Evolutionary conservation across 2,797 vertebrate species (phyloP).

Genomic region (Argyrosomus regius): DNA sequence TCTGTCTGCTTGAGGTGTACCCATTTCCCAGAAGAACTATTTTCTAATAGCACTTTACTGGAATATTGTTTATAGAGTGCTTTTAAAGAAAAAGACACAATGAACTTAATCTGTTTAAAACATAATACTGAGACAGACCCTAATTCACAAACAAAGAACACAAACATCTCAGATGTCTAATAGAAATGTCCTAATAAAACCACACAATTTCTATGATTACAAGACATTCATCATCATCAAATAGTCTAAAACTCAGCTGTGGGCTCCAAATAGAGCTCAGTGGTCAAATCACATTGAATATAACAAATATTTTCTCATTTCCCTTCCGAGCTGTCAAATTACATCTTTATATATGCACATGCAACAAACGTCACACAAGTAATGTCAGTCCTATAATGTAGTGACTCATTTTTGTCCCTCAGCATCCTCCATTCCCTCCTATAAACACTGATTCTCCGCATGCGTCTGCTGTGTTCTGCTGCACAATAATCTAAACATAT

Average conservation of each 20-base stretch:
- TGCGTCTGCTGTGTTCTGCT: conserved; percentile 2
- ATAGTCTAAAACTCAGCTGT: not conserved
- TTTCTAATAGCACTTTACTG: not conserved
- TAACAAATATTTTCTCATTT: conserved; percentile 3
- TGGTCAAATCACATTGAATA: conserved; percentile 4
- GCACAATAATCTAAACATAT: conserved; percentile 19
- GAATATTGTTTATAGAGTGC: not conserved
- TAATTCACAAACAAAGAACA: not conserved
- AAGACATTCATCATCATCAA: not conserved
- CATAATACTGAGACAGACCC: not conserved
- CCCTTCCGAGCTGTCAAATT: conserved; percentile 20
- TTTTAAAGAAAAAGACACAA: not conserved
- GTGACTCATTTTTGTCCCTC: conserved; percentile 29
- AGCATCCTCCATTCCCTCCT: conserved; percentile 1
- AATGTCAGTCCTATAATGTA: conserved; percentile 7
- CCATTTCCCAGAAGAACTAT: not conserved
- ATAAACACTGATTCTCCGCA: not conserved
- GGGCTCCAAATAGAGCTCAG: not conserved
- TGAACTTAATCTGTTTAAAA: not conserved
- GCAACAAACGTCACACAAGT: conserved; percentile 16
- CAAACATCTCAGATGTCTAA: not conserved
- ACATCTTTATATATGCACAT: conserved; percentile 8
- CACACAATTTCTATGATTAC: not conserved
- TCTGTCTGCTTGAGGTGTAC: not conserved
- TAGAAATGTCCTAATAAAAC: not conserved